Evolutionary conservation across 2,888 invertebrate species (phyloP).

Genomic region (Thymelicus sylvestris): DNA sequence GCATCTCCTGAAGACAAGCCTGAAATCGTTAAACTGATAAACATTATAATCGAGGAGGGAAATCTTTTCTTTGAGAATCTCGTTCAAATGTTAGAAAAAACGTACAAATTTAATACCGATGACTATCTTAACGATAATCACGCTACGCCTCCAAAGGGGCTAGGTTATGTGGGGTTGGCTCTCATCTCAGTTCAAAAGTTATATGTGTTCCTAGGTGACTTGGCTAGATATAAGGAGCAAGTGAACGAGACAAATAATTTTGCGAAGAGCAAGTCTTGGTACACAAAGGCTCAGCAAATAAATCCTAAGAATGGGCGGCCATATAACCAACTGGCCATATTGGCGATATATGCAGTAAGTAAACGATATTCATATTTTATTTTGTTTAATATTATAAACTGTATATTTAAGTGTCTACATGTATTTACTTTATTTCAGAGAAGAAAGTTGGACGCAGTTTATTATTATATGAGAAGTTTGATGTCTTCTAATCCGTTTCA

Average conservation of each 20-base stretch:
- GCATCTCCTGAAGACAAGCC: slow-evolving; percentile 86
- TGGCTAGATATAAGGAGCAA: slow-evolving; percentile 95
- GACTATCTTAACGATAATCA: slow-evolving; percentile 86
- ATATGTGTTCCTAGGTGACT: slow-evolving; percentile 95
- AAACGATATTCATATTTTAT: slow-evolving; percentile 46
- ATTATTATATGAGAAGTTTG: slow-evolving; percentile 97
- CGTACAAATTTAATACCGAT: slow-evolving; percentile 89
- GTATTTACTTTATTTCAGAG: slow-evolving; percentile 85
- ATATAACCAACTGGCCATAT: slow-evolving; percentile 96
- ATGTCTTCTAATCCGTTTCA: slow-evolving; percentile 97
- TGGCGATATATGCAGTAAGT: slow-evolving; percentile 93
- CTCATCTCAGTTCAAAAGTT: slow-evolving; percentile 94
- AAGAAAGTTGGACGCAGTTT: slow-evolving; percentile 97
- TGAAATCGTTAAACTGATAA: slow-evolving; percentile 86
- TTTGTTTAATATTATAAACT: not conserved
- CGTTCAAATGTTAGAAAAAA: slow-evolving; percentile 89
- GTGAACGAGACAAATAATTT: slow-evolving; percentile 92
- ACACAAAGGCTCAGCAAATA: slow-evolving; percentile 96
- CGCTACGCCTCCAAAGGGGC: slow-evolving; percentile 85
- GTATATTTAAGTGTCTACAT: no score
- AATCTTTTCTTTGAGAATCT: slow-evolving; percentile 91
- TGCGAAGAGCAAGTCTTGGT: slow-evolving; percentile 90
- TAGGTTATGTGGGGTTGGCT: slow-evolving; percentile 89
- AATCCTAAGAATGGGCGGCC: slow-evolving; percentile 98
- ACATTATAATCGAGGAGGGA: slow-evolving; percentile 91